phyloP scores from a whole-genome alignment of 2,797 vertebrate species.

The Momotus momota region DNA sequence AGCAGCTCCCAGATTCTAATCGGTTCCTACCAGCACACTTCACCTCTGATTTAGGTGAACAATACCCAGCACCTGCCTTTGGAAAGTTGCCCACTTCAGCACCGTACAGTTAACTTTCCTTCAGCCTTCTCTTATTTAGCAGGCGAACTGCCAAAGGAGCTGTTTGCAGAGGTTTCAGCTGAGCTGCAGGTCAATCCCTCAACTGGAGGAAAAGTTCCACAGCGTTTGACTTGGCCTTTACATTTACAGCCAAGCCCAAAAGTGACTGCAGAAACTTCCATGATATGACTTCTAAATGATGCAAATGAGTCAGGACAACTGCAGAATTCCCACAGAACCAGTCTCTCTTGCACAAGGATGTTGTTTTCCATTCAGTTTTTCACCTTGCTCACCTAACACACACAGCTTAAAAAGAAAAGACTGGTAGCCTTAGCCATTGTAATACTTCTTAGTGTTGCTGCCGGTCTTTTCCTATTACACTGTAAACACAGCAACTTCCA shows the following conservation, averaged over 20 bases:
- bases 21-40: neutral
- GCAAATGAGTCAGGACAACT: neutral
- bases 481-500: neutral
- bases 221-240: neutral
- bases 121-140: neutral
- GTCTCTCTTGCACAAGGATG: too few relatives aligned
- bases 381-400: neutral
- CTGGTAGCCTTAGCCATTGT: fast-evolving
- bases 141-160: neutral
- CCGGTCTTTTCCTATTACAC: neutral
- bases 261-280: neutral
- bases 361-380: neutral
- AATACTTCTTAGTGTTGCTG: neutral
- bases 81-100: neutral
- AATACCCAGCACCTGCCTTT: neutral
- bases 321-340: neutral
- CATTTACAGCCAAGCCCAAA: neutral
- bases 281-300: neutral
- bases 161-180: neutral
- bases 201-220: neutral
- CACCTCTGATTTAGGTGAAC: neutral
- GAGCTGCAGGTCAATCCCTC: neutral
- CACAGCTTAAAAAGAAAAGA: neutral
- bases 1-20: neutral
- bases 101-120: neutral